These are phyloP conservation scores for Spodoptera litura DNA, from an alignment of 1,140 invertebrate species.

Conservation along the genomic window DNA sequence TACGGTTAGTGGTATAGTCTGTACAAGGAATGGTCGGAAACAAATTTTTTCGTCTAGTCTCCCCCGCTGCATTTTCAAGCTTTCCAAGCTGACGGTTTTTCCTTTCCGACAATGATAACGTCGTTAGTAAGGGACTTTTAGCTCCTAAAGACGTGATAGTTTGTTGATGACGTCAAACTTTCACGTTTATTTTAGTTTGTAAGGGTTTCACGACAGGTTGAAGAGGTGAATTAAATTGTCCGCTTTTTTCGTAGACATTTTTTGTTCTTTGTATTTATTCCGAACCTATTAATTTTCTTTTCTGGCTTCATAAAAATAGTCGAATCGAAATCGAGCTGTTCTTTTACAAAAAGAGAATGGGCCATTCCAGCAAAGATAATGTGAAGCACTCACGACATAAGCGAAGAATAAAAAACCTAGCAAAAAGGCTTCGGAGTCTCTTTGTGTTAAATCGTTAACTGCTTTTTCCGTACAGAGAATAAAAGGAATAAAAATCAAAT, in stretches of 20 bases:
- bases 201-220: constrained; percentile 4
- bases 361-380: constrained; percentile 34
- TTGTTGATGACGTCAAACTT: constrained; percentile 60
- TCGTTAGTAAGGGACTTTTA: constrained; percentile 71
- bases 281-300: too few relatives aligned
- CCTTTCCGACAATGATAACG: constrained; percentile 74
- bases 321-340: constrained; percentile 5
- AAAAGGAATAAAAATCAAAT: constrained; percentile 68
- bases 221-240: not conserved
- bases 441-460: constrained; percentile 55
- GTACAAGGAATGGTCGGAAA: constrained; percentile 73
- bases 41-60: constrained; percentile 83
- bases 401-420: constrained; percentile 35
- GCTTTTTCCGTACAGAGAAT: constrained; percentile 47
- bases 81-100: constrained; percentile 73
- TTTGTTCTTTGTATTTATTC: not conserved
- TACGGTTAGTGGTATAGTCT: constrained; percentile 53
- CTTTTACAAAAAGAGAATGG: constrained; percentile 31
- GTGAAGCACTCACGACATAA: constrained; percentile 40
- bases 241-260: not conserved
- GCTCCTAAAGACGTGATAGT: constrained; percentile 72
- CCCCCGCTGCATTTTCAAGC: constrained; percentile 71
- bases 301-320: not conserved
- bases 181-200: constrained; percentile 39
- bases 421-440: constrained; percentile 42